Base-by-base conservation (phyloP, 2,797 vertebrate species). In the Myotis myotis region DNA sequence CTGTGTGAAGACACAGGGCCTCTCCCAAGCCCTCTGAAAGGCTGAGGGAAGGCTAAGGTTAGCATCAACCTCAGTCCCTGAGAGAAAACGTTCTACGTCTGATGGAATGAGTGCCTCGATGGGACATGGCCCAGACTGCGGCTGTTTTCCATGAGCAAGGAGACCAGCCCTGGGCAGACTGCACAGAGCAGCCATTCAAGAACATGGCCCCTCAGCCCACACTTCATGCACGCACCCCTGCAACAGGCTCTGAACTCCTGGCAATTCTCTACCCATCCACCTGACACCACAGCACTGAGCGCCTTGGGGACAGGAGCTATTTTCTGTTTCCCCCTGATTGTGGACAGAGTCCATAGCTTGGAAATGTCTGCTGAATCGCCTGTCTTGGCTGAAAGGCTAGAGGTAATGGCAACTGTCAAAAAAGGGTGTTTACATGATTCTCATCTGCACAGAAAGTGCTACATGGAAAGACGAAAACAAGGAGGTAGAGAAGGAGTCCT, bases 51-150 rank as follows among this genome's bases (percentile, higher is more conserved):
- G 8, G 7, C 13, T 6, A 6, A 33, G 47, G 33, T 36, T 68
- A 55, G 57, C 17, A 81, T 22, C 2, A 38, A 19, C 11, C 44
- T 38, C 19, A 5, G 51, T 41, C 47, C n/a, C 36, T 25, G 79
- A 38, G 30, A 30, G 47, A 76, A 55, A 36, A 64, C 19, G 8
- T 7, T 47, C 70, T 66, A 22, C 33, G 22, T 51, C 28, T 51
- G 20, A n/a, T 30, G 87, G 91, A 70, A 33, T 68, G 2, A 33
- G 30, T 13, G 6, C 38, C 47, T 28, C 3, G 6, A 20, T 0
- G 23, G 23, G 36, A 84, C 2, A 3, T 33, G 17, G 16, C 16
- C 4, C 55, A 44, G 22, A 22, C 7, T 1, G 0, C 30, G 17
- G 20, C 19, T 4, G 1, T 38, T 78, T 70, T 57, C 74, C 57